phyloP scores from a whole-genome alignment of 2,888 invertebrate genomes.

The Helicoverpa assulta region DNA sequence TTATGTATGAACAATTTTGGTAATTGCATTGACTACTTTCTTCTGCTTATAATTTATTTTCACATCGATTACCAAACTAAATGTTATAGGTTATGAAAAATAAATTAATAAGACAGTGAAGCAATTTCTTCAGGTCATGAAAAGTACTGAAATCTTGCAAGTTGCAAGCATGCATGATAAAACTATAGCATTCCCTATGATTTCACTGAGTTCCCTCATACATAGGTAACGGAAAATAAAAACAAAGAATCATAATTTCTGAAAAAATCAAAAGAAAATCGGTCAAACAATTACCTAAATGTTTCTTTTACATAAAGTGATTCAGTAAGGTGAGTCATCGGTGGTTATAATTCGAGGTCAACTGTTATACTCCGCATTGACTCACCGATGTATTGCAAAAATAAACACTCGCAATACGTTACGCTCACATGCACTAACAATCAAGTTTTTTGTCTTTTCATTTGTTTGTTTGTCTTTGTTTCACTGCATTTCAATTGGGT shows the following conservation, averaged over 20 bases:
- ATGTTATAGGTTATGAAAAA: too few species aligned
- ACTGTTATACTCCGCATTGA: slow-evolving; percentile 68
- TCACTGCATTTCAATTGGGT: slow-evolving; percentile 12
- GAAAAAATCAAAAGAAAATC: slow-evolving; percentile 4
- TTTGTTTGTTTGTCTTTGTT: slow-evolving; percentile 38
- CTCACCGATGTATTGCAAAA: slow-evolving; percentile 72
- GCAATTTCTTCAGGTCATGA: too few species aligned
- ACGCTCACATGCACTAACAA: slow-evolving; percentile 27
- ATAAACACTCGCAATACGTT: slow-evolving; percentile 62
- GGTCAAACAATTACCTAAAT: slow-evolving; percentile 1
- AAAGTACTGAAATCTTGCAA: too few species aligned
- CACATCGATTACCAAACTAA: too few species aligned
- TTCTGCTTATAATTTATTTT: too few species aligned
- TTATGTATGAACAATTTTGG: neutral
- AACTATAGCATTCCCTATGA: too few species aligned
- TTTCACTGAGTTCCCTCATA: too few species aligned
- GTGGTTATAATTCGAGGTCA: slow-evolving; percentile 70
- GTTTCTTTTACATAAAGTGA: slow-evolving; percentile 68
- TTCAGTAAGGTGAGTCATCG: slow-evolving; percentile 75
- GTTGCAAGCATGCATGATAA: too few species aligned
- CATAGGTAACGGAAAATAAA: slow-evolving; percentile 8
- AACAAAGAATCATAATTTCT: neutral
- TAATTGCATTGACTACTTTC: neutral
- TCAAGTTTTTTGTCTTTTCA: slow-evolving; percentile 38
- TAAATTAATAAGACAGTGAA: too few species aligned